phyloP scores from a whole-genome alignment of 2,888 invertebrate genomes.

The Lissonota sp. region DNA sequence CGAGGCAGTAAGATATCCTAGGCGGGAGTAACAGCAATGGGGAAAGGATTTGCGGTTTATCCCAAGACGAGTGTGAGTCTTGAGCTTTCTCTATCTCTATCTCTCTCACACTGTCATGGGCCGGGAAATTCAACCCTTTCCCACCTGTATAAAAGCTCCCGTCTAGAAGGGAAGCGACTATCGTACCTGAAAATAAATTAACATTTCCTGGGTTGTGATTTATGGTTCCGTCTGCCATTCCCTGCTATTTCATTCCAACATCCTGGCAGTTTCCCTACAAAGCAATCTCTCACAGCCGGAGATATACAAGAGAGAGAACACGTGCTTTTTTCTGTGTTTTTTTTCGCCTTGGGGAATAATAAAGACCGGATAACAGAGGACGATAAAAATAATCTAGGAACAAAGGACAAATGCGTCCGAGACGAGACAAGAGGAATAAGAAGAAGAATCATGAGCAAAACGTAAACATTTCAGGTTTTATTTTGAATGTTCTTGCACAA shows the following conservation, averaged over 20 bases:
- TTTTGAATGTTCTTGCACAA: neutral
- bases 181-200: conserved; percentile 65
- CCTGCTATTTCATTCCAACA: conserved; percentile 60
- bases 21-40: neutral
- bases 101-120: neutral
- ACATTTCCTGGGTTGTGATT: conserved; percentile 62
- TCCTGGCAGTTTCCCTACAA: conserved; percentile 33
- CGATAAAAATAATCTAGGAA: neutral
- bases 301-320: neutral
- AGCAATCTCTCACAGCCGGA: neutral
- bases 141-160: conserved; percentile 23
- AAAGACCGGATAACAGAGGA: neutral
- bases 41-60: conserved; percentile 54
- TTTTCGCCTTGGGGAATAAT: neutral
- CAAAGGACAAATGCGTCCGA: neutral
- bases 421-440: neutral
- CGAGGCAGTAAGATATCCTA: conserved; percentile 56
- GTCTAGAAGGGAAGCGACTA: conserved; percentile 41
- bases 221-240: conserved; percentile 64
- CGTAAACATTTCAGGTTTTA: neutral
- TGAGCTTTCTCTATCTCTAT: neutral
- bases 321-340: neutral
- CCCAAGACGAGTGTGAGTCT: conserved; percentile 37
- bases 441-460: neutral
- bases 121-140: conserved; percentile 31